Evolutionary conservation across 2,888 invertebrate species (phyloP), one percentile per base, ranked within the genome.

Genomic region (Callyntrura sp.): DNA sequence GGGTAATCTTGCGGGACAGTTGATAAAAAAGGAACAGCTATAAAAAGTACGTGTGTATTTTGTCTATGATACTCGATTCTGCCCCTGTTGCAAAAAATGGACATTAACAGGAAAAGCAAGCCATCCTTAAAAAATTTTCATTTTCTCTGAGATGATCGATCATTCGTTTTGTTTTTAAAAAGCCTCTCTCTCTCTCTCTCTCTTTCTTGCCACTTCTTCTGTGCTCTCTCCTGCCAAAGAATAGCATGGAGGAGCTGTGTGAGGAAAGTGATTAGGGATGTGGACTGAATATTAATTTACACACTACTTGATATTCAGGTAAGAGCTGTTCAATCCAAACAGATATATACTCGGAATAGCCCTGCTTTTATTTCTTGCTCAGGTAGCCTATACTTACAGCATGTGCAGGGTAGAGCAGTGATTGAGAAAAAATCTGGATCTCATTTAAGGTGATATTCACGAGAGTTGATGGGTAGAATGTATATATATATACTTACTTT

Each of bases 251-350:
- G n/a, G n/a, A n/a, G 57, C 73, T 62, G 62, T 68, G 48, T 28
- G 76, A 78, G 51, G 23, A 90, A 70, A 90, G 90, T 85, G 85
- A 90, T 90, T 90, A 90, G 81, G 28, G 81, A 81, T 90, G 90
- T 78, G 90, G 60, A 35, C 78, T 70, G 90, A 90, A 90, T 90
- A 84, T 79, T 90, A 90, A 90, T 90, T 90, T 79, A 79, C 89
- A n/a, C n/a, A n/a, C n/a, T n/a, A 89, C 82, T 89, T 85, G 89
- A 84, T 78, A 85, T 89, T 78, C 88, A 62, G 78, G 57, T n/a
- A n/a, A n/a, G n/a, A n/a, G n/a, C n/a, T n/a, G n/a, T n/a, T n/a
- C n/a, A n/a, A 20, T 48, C 48, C 25, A 51, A 65, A 45, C 51
- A 1, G 12, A 23, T 17, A 65, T 55, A 79, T 78, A 55, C 11